Conservation (phyloP, 1,140 invertebrate species). For the Drosophila cardini region DNA sequence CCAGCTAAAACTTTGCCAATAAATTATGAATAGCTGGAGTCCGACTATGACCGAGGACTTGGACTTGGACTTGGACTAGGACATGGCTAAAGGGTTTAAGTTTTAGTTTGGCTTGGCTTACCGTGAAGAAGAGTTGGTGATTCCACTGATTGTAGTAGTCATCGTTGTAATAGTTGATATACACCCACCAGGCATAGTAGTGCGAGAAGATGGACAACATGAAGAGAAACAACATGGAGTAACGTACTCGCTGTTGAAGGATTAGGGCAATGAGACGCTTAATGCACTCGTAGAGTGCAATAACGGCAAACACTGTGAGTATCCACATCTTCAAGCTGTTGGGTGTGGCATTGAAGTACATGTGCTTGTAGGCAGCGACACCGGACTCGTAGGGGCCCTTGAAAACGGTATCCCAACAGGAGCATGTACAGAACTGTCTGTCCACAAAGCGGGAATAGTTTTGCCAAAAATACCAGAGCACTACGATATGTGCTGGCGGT, state of each 20-base stretch:
- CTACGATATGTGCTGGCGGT: slow-evolving; percentile 88
- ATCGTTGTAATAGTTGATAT: slow-evolving; percentile 94
- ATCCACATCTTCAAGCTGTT: slow-evolving; percentile 92
- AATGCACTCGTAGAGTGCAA: slow-evolving; percentile 90
- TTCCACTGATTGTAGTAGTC: slow-evolving; percentile 92
- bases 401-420: slow-evolving; percentile 93
- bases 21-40: slow-evolving; percentile 66
- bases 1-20: slow-evolving; percentile 65
- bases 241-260: slow-evolving; percentile 86
- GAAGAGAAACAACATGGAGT: slow-evolving; percentile 90
- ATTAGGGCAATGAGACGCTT: slow-evolving; percentile 88
- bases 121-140: slow-evolving; percentile 91
- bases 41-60: slow-evolving; percentile 35
- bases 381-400: slow-evolving; percentile 93
- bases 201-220: slow-evolving; percentile 90
- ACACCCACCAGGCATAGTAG: slow-evolving; percentile 94
- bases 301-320: slow-evolving; percentile 88
- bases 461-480: slow-evolving; percentile 90
- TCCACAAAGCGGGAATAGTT: slow-evolving; percentile 89
- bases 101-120: slow-evolving; percentile 48
- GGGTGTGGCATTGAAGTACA: slow-evolving; percentile 92
- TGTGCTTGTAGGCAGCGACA: slow-evolving; percentile 91
- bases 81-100: slow-evolving; percentile 16
- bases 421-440: slow-evolving; percentile 89
- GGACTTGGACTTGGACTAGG: slow-evolving; percentile 19